A percentile compares a stretch with the other conserved stretches of the same genome.
Evolutionary conservation across 2,113 vertebrate species (phyloP).

Genomic region (Dolichallabes microphthalmus): DNA sequence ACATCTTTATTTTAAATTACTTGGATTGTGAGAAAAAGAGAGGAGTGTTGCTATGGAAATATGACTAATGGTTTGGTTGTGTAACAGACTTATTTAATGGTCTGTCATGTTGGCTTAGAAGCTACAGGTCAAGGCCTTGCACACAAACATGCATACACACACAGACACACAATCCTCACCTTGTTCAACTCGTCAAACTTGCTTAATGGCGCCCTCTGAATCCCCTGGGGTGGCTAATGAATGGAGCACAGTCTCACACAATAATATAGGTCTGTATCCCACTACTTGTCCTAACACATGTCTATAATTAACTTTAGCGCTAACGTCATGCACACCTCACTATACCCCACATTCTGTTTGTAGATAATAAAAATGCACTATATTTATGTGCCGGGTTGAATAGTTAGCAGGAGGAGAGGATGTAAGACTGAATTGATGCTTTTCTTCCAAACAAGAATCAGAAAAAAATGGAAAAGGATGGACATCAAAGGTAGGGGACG

Average conservation of each 20-base stretch:
- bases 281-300: conserved; percentile 11
- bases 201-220: conserved; percentile 22
- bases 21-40: conserved; percentile 1
- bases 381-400: conserved; percentile 10
- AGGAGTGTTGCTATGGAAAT: conserved; percentile 4
- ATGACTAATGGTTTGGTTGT: conserved; percentile 8
- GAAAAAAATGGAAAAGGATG: neutral
- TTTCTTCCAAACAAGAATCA: neutral
- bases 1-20: conserved; percentile 24
- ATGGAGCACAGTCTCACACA: conserved; percentile 25
- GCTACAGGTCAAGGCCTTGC: neutral
- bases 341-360: neutral
- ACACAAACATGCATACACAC: conserved; percentile 3
- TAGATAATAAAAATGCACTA: conserved; percentile 30
- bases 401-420: conserved; percentile 20
- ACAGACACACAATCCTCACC: conserved; percentile 17
- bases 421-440: conserved; percentile 11
- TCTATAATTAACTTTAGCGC: conserved; percentile 21
- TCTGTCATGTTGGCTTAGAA: conserved; percentile 20
- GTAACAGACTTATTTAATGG: conserved; percentile 2
- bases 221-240: conserved; percentile 13
- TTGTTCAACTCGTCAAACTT: conserved; percentile 4
- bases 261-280: conserved; percentile 21
- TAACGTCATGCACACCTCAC: neutral
- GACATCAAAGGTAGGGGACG: conserved; percentile 27